Evolutionary conservation across 2,888 invertebrate genomes (phyloP).

Genomic region (Rhogogaster chlorosoma): DNA sequence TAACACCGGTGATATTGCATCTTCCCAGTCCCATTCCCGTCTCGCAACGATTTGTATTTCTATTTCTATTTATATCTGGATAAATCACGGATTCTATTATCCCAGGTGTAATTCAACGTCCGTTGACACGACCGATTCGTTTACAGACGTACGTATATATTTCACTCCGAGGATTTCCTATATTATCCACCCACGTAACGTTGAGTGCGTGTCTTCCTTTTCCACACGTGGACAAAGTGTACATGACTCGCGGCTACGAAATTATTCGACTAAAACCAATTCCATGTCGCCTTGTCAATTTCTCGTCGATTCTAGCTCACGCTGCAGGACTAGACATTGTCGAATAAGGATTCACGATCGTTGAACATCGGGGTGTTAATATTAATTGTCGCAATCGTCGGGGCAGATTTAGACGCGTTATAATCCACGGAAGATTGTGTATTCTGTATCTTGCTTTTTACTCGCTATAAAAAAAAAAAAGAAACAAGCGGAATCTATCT

Average conservation of each 20-base stretch:
- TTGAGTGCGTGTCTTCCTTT: no score
- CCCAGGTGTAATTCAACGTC: neutral
- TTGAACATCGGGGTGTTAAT: conserved; percentile 38
- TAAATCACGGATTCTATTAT: conserved; percentile 63
- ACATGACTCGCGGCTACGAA: no score
- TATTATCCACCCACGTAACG: no score
- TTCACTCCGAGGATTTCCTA: no score
- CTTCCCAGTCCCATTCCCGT: conserved; percentile 62
- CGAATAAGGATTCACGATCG: conserved; percentile 39
- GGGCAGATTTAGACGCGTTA: neutral
- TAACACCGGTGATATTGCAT: conserved; percentile 71
- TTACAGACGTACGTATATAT: neutral
- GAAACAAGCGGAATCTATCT: no score
- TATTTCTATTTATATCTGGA: conserved; percentile 69
- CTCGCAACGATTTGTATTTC: conserved; percentile 65
- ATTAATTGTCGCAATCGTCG: neutral
- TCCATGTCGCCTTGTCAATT: conserved; percentile 69
- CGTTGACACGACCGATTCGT: neutral
- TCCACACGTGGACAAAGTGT: no score
- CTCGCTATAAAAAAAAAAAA: neutral
- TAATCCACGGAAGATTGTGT: no score
- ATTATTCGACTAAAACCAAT: conserved; percentile 69
- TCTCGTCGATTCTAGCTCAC: conserved; percentile 61
- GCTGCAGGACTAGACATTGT: conserved; percentile 52
- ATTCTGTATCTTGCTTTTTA: neutral